Percentiles rank a stretch among this genome's conserved stretches.
phyloP scores from a whole-genome alignment of 2,797 vertebrate species.

The Spizella passerina region DNA sequence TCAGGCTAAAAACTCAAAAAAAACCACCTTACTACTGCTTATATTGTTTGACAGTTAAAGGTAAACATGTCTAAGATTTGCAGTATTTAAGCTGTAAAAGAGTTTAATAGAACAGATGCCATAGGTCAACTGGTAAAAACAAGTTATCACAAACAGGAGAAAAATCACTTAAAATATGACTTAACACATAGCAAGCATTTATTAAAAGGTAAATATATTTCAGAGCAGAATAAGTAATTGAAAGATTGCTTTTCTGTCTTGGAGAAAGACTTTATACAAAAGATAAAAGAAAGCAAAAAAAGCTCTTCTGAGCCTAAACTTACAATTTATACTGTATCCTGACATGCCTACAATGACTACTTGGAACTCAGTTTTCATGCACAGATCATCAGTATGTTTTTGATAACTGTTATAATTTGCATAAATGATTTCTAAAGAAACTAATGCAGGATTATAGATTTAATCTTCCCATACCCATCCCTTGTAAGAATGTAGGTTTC shows the following conservation, averaged over 20 bases:
- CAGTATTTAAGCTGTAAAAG: neutral
- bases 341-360: neutral
- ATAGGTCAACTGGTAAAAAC: neutral
- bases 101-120: neutral
- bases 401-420: neutral
- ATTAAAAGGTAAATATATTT: neutral
- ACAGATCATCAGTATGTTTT: neutral
- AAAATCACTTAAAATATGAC: neutral
- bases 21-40: neutral
- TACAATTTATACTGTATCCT: neutral
- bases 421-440: neutral
- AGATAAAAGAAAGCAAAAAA: neutral
- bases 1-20: neutral
- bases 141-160: neutral
- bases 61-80: neutral
- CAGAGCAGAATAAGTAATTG: neutral
- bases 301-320: neutral
- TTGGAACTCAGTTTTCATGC: neutral
- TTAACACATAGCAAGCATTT: neutral
- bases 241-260: neutral
- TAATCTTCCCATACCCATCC: neutral
- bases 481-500: neutral
- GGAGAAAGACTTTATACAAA: neutral
- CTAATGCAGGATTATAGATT: neutral
- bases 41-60: neutral